Base-by-base conservation (phyloP, 2,888 invertebrate species). In the Standfussiana lucernea region DNA sequence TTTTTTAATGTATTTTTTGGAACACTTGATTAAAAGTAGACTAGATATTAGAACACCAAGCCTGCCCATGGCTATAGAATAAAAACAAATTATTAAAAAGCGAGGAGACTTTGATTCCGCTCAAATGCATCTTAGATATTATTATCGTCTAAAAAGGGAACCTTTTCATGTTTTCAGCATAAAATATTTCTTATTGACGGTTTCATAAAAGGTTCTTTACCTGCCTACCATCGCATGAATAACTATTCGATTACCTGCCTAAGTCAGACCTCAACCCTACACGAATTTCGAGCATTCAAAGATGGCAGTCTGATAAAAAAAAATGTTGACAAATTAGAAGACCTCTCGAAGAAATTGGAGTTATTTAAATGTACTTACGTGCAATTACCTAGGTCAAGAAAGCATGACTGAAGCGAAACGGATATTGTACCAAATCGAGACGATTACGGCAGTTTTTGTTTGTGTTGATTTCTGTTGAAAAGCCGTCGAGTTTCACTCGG, bases 311-410 rank as follows among this genome's bases (percentile, higher is more conserved):
- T 35, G n/a, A 40, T 53, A 32, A 1, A 47, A 47, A 61, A 37
- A 59, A 61, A n/a, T n/a, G 32, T 66, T 42, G 24, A 21, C 21
- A 70, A 82, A 56, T 32, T 10, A 47, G 40, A 42, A 24, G 8
- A 61, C 15, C 35, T 59, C 56, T 56, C 13, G 28, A 35, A 64
- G 45, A 74, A 70, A 72, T 70, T 74, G 65, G 18, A 61, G 53
- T 65, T 72, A 61, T 75, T 77, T 79, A 45, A 75, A 66, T 75
- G 56, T 61, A 71, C 42, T 69, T 59, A 70, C 45, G 45, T 69
- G 35, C 79, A 84, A 86, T 88, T 90, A 88, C 89, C 87, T 90
- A 90, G 90, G 89, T 89, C 89, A 90, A 86, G 91, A 92, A 91
- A 91, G 90, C 90, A 90, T 91, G 89, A 90, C 90, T 83, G 83